Evolutionary conservation across 2,888 invertebrate species (phyloP), one percentile per base, ranked within the genome.

Genomic region (Arge pagana): DNA sequence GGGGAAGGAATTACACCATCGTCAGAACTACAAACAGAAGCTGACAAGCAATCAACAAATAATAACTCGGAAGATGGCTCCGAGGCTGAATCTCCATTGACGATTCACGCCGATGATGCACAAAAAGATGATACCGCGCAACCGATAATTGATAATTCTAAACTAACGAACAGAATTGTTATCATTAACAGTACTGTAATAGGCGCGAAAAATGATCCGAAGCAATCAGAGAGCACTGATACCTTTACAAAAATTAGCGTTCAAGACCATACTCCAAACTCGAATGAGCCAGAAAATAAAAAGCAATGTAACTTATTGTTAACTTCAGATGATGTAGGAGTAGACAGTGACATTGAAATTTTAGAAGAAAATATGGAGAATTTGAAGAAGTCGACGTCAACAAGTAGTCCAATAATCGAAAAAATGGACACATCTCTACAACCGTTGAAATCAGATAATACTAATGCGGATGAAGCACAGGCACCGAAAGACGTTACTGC

Each of bases 301-400:
- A 35, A 23, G 24, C 23, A 45, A 7, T 45, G 23, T 13, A 23
- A 16, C 23, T 23, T 35, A 23, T 13, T 24, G 13, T 6, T 4
- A 13, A 26, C 33, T 8, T 23, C 42, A 11, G 33, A 26, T 13
- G 42, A 24, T 10, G 3, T n/a, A n/a, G 21, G n/a, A 4, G 66
- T 67, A 0, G 76, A 76, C 26, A 75, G 75, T 42, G 76, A 76
- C 24, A 65, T 74, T 13, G 76, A 75, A 41, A 74, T 75, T 8
- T 54, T 65, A 16, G 63, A 58, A 28, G 50, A 50, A 2, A 15
- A 26, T 7, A 35, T 24, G 1, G 15, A 35, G 11, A 43, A 15
- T 3, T 21, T 45, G 8, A 23, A 11, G 23, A 21, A 35, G n/a
- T 35, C 45, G 2, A 45, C 21, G 5, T 35, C 45, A 2, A 45